Evolutionary conservation across 2,888 invertebrate genomes (phyloP).

Genomic region (Melikaiella ostensackeni): DNA sequence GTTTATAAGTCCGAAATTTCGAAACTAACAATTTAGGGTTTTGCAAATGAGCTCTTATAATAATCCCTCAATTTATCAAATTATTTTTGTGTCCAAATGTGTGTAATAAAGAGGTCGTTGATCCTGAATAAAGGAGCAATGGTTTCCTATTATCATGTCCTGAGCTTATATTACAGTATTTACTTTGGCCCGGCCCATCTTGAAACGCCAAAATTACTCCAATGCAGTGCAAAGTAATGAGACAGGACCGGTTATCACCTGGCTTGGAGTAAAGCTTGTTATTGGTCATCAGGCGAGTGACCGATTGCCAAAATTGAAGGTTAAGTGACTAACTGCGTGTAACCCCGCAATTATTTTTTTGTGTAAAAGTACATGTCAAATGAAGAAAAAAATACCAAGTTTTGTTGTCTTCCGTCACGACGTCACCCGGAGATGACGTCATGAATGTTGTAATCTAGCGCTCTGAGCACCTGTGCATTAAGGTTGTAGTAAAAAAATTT

Average conservation of each 20-base stretch:
- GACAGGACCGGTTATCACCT: slow-evolving; percentile 2
- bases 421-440: no score
- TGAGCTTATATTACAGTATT: slow-evolving; percentile 22
- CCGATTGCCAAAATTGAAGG: no score
- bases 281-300: no score
- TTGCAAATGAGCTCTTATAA: slow-evolving; percentile 4
- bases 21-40: slow-evolving; percentile 7
- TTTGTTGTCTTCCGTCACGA: no score
- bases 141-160: slow-evolving; percentile 15
- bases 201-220: not conserved
- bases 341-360: no score
- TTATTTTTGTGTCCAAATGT: slow-evolving; percentile 1
- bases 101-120: slow-evolving; percentile 30
- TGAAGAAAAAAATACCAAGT: no score
- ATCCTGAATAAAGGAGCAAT: slow-evolving; percentile 2
- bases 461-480: no score
- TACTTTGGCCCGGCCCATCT: slow-evolving; percentile 8
- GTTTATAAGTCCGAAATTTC: not conserved
- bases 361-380: no score
- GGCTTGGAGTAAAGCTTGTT: slow-evolving; percentile 1
- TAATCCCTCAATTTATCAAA: not conserved
- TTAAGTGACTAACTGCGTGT: no score
- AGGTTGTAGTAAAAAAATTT: no score
- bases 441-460: no score
- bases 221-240: slow-evolving; percentile 18